Evolutionary conservation across 2,797 vertebrate genomes (phyloP), one percentile per base, ranked within the genome.

Genomic region (Odontamblyopus lacepedii): DNA sequence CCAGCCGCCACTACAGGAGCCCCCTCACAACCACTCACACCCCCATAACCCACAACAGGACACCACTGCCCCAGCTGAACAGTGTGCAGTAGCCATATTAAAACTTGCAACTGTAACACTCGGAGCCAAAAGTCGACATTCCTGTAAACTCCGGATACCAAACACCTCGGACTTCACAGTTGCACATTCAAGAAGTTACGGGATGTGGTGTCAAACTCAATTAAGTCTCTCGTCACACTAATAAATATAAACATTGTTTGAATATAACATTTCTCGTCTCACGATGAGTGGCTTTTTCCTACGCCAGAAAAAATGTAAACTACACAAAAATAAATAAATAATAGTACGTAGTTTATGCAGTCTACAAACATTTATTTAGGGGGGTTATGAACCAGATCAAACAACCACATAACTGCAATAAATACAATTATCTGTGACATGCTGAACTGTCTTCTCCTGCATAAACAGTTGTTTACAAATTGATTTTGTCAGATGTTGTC

Each of bases 31-130:
- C 6, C 19, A 55, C 51, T 16, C 18, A 55, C 69, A 7, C 60
- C 23, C 48, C 18, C 32, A 72, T 19, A 60, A 60, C 60, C 41
- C 76, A 83, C 71, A 44, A 5, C 0, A 75, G 70, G 77, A 73
- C 71, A 79, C 78, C 84, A 74, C 81, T 77, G 83, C 70, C 87
- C 89, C 87, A 88, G 87, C 91, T 90, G 91, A 89, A 88, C 83
- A 86, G 78, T 85, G 85, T 78, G 85, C 85, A 86, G 87, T 88
- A 89, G 88, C 83, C 89, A 44, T 61, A 61, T 6, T 61, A 61
- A 30, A 61, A 15, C 16, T 61, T 7, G 30, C 23, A 63, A 63
- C 61, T 38, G 11, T 44, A 44, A 13, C n/a, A 41, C 62, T 12
- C 8, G 23, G 18, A 63, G 35, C 11, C 62, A 63, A 44, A 44